Evolutionary conservation across 2,888 invertebrate species (phyloP).

Genomic region (Eutolmus rufibarbis): DNA sequence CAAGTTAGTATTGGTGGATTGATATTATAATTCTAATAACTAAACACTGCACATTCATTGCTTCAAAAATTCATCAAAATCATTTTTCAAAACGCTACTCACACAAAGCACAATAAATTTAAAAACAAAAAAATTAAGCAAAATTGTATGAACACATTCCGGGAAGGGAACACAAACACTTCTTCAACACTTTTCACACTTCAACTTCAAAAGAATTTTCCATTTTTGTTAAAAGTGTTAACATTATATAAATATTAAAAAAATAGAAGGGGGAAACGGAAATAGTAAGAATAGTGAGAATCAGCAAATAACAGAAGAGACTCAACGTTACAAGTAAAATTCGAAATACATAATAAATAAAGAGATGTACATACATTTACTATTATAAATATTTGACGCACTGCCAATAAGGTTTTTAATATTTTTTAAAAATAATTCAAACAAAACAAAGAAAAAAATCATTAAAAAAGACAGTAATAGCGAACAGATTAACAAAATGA

Average conservation of each 20-base stretch:
- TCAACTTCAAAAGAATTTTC: constrained; percentile 22
- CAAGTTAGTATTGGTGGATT: neutral
- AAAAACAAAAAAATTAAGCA: neutral
- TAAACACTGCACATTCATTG: neutral
- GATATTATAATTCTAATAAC: neutral
- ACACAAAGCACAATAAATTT: neutral
- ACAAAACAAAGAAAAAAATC: constrained; percentile 21
- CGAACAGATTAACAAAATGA: neutral
- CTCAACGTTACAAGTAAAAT: constrained; percentile 23
- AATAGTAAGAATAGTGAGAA: neutral
- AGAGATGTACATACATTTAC: constrained; percentile 49
- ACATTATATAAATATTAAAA: constrained; percentile 10
- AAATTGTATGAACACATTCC: neutral
- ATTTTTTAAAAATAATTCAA: constrained; percentile 48
- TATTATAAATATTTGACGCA: constrained; percentile 52
- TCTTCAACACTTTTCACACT: neutral
- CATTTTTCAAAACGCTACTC: neutral
- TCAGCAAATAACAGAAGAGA: constrained; percentile 3
- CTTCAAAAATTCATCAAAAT: neutral
- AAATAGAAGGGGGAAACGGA: neutral
- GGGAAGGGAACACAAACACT: neutral
- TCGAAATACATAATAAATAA: constrained; percentile 43
- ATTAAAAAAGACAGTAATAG: constrained; percentile 38
- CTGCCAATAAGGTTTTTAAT: constrained; percentile 53
- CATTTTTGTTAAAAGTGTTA: constrained; percentile 35